A percentile compares a stretch with the other conserved stretches of the same genome.
Conservation (phyloP, 2,888 invertebrate species). For the Phyllotreta striolata region DNA sequence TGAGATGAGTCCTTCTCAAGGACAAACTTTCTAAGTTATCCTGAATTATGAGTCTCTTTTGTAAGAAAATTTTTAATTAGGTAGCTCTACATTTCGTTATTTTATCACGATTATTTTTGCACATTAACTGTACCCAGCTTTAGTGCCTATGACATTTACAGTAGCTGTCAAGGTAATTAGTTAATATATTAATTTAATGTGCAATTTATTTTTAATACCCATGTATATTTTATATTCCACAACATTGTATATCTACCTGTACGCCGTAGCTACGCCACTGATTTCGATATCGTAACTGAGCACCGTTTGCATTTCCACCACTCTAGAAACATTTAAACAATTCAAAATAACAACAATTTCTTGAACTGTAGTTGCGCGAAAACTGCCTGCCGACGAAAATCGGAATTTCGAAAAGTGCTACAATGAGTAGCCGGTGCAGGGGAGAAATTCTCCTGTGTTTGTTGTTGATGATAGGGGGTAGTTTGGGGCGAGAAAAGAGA, state of each 20-base stretch:
- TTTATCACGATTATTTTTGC: no score
- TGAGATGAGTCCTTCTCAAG: no score
- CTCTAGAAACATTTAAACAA: slow-evolving; percentile 1
- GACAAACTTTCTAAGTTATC: no score
- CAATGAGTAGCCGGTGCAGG: not conserved
- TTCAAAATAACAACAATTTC: slow-evolving; percentile 11
- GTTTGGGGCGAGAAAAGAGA: slow-evolving; percentile 1
- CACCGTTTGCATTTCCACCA: slow-evolving; percentile 12
- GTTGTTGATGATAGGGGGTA: not conserved
- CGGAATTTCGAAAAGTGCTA: not conserved
- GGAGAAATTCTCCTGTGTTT: slow-evolving; percentile 10
- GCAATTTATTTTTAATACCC: no score
- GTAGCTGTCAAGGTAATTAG: no score
- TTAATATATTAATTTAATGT: no score
- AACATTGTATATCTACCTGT: not conserved
- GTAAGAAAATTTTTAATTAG: no score
- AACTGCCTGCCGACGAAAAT: not conserved
- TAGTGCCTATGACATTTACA: no score
- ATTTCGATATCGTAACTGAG: not conserved
- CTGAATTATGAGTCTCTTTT: no score
- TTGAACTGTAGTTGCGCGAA: slow-evolving; percentile 3
- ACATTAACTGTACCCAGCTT: no score
- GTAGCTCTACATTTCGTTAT: no score
- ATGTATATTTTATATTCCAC: no score
- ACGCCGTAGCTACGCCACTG: not conserved